phyloP scores from a whole-genome alignment of 2,113 vertebrate genomes.

The Diglossa brunneiventris region DNA sequence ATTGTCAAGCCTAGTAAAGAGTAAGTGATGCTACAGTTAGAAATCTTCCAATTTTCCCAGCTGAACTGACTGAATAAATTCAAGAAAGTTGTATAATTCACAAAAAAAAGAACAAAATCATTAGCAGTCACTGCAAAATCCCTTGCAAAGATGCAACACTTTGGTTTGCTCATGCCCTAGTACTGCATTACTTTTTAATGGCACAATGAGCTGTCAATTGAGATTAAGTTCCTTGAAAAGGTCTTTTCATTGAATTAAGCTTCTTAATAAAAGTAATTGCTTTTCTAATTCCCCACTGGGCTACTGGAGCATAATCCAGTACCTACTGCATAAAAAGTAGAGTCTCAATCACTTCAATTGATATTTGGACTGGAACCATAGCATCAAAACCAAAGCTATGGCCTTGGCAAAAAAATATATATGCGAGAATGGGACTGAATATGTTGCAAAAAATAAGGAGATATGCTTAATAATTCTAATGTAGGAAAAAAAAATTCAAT shows the following conservation, averaged over 20 bases:
- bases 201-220: neutral
- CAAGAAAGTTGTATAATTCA: neutral
- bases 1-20: neutral
- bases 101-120: neutral
- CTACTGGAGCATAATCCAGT: neutral
- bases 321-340: neutral
- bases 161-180: neutral
- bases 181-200: neutral
- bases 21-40: neutral
- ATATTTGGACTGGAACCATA: neutral
- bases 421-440: neutral
- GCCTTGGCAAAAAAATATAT: neutral
- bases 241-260: slow-evolving; percentile 29
- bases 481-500: neutral
- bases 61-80: neutral
- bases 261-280: slow-evolving; percentile 50
- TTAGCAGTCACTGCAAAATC: neutral
- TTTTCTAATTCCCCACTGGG: neutral
- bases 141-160: neutral
- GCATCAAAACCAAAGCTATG: neutral
- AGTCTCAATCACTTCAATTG: neutral
- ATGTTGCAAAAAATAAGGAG: neutral
- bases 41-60: neutral
- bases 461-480: neutral
- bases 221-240: slow-evolving; percentile 24